Percentiles rank a stretch among this genome's conserved stretches.
These are phyloP conservation scores for Chrysocyon brachyurus DNA, from an alignment of 2,797 vertebrate species.

Conservation along the genomic window DNA sequence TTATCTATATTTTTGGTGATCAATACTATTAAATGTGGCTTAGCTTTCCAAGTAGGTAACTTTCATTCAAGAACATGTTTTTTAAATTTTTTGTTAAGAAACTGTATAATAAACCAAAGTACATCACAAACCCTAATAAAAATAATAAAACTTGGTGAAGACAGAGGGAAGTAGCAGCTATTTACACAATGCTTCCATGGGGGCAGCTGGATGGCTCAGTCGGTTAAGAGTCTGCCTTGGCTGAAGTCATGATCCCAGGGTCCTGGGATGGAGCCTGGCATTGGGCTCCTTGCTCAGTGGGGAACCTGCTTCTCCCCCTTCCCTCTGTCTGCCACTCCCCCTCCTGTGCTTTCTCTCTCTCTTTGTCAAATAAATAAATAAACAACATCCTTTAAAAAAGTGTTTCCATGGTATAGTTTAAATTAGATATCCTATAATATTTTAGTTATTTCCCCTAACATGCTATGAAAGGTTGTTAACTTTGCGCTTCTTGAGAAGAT, in stretches of 20 bases:
- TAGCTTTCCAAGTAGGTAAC: conserved; percentile 13
- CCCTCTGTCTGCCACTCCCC: too few species aligned
- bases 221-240: too few species aligned
- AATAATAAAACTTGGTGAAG: conserved; percentile 15
- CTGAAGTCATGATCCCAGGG: too few species aligned
- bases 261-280: too few species aligned
- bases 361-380: too few species aligned
- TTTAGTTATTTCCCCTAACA: conserved; percentile 45
- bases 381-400: too few species aligned
- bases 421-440: background rate
- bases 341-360: too few species aligned
- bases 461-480: background rate
- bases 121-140: background rate
- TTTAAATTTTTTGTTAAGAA: conserved; percentile 40
- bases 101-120: background rate
- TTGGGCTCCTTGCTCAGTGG: too few species aligned
- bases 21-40: conserved; percentile 44
- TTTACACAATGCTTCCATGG: background rate
- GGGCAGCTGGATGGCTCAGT: too few species aligned
- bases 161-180: background rate
- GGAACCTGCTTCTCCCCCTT: too few species aligned
- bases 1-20: background rate
- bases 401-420: background rate
- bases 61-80: conserved; percentile 3
- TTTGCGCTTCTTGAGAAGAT: background rate